Percentiles rank a stretch among this genome's conserved stretches.
These are phyloP conservation scores for Schmidtea mediterranea DNA, from an alignment of 1,140 invertebrate species.

Conservation along the genomic window DNA sequence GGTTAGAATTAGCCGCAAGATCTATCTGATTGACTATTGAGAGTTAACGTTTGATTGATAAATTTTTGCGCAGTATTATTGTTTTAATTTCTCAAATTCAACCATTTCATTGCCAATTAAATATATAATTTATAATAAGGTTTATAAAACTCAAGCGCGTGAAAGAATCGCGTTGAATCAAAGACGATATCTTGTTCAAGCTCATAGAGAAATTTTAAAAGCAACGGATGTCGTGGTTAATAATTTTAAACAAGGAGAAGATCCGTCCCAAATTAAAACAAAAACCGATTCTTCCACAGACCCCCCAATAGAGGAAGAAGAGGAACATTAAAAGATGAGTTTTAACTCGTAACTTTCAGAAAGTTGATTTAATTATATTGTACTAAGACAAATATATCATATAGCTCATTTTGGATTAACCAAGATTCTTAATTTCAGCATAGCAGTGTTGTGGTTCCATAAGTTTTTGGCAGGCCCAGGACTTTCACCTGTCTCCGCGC, in stretches of 20 bases:
- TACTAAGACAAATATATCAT: not conserved
- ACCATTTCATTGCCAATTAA: not conserved
- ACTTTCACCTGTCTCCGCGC: too few species aligned
- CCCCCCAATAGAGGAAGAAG: too few species aligned
- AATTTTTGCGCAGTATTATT: too few species aligned
- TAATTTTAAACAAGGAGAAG: not conserved
- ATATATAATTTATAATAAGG: not conserved
- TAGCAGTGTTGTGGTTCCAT: too few species aligned
- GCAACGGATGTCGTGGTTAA: conserved; percentile 4
- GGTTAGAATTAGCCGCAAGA: too few species aligned
- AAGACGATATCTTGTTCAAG: conserved; percentile 17
- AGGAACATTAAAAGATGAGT: not conserved
- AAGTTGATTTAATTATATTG: not conserved
- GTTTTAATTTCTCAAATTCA: not conserved
- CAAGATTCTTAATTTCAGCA: too few species aligned
- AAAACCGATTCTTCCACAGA: too few species aligned
- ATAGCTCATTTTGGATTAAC: too few species aligned
- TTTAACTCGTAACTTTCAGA: not conserved
- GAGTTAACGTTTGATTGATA: too few species aligned
- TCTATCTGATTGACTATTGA: too few species aligned
- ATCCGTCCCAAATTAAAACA: not conserved
- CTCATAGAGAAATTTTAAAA: conserved; percentile 21
- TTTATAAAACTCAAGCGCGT: not conserved
- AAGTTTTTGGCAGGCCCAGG: too few species aligned
- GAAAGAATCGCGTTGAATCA: conserved; percentile 13